Evolutionary conservation across 2,888 invertebrate genomes (phyloP).

Genomic region (Lepidocyrtoides sp.): DNA sequence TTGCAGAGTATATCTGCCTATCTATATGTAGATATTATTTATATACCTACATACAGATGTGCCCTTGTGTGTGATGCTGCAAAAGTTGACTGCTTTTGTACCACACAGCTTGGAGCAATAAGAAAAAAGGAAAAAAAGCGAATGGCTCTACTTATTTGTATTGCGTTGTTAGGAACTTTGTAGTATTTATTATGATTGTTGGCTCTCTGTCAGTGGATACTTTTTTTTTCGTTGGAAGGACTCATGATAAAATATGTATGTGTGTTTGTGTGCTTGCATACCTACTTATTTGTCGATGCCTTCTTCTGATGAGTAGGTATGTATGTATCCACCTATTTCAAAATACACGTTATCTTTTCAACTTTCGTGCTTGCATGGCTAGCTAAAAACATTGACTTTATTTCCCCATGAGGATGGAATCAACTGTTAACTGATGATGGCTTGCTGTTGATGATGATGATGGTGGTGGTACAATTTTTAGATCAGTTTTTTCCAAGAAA

Average conservation of each 20-base stretch:
- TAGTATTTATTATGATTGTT: slow-evolving; percentile 59
- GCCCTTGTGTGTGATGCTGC: too few species aligned
- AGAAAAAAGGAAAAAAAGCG: slow-evolving; percentile 42
- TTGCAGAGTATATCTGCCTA: too few species aligned
- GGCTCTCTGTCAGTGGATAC: background rate
- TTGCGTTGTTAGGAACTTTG: slow-evolving; percentile 57
- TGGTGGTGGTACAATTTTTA: slow-evolving; percentile 69
- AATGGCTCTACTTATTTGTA: slow-evolving; percentile 59
- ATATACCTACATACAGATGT: too few species aligned
- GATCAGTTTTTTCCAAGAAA: slow-evolving; percentile 78
- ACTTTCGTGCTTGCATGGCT: slow-evolving; percentile 60
- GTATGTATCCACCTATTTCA: background rate
- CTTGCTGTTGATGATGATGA: slow-evolving; percentile 57
- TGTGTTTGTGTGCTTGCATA: too few species aligned
- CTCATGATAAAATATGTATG: background rate
- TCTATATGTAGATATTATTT: too few species aligned
- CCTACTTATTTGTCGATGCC: too few species aligned
- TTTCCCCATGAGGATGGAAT: slow-evolving; percentile 53
- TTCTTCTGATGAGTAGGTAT: background rate
- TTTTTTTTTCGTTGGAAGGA: background rate
- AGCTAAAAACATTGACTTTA: slow-evolving; percentile 64
- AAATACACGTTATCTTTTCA: background rate
- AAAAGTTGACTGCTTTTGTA: slow-evolving; percentile 56
- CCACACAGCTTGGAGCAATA: slow-evolving; percentile 67
- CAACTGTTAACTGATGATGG: slow-evolving; percentile 47